A percentile compares a stretch with the other conserved stretches of the same genome.
Evolutionary conservation across 2,797 vertebrate genomes (phyloP).

Genomic region (Amazona finschi): DNA sequence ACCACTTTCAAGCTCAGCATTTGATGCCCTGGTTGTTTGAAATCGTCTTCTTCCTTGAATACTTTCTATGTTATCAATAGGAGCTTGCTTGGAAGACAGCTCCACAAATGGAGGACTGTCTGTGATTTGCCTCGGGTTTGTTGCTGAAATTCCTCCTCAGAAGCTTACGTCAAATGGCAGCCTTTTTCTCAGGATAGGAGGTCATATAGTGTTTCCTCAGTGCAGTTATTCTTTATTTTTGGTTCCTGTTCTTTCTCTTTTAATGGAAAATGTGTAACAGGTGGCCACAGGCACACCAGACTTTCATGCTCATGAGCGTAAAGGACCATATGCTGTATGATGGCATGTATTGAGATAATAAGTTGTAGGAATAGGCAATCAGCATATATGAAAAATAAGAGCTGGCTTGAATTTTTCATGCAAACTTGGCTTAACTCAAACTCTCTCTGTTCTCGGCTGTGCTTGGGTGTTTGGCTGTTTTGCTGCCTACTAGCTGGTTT

Average conservation of each 20-base stretch:
- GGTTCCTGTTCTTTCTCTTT: conserved; percentile 40
- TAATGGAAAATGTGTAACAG: conserved; percentile 66
- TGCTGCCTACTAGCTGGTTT: neutral
- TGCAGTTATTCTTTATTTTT: conserved; percentile 46
- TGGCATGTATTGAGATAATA: conserved; percentile 30
- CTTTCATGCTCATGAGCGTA: conserved; percentile 31
- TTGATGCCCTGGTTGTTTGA: neutral
- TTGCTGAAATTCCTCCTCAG: conserved; percentile 51
- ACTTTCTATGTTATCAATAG: conserved; percentile 13
- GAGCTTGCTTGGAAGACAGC: conserved; percentile 21
- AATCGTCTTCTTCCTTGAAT: conserved; percentile 28
- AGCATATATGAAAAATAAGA: neutral
- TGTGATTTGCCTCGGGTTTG: conserved; percentile 13
- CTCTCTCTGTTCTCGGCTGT: neutral
- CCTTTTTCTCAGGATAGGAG: conserved; percentile 46
- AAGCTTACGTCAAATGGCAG: conserved; percentile 39
- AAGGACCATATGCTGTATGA: conserved; percentile 49
- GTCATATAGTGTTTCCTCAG: conserved; percentile 47
- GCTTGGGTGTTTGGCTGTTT: neutral
- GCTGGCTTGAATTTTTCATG: neutral
- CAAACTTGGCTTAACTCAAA: neutral
- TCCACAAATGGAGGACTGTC: conserved; percentile 35
- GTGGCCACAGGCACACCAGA: conserved; percentile 60
- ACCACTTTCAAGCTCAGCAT: neutral
- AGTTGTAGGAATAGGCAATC: neutral